Evolutionary conservation across 2,797 vertebrate species (phyloP).

Genomic region (Acanthurus leucopareius): DNA sequence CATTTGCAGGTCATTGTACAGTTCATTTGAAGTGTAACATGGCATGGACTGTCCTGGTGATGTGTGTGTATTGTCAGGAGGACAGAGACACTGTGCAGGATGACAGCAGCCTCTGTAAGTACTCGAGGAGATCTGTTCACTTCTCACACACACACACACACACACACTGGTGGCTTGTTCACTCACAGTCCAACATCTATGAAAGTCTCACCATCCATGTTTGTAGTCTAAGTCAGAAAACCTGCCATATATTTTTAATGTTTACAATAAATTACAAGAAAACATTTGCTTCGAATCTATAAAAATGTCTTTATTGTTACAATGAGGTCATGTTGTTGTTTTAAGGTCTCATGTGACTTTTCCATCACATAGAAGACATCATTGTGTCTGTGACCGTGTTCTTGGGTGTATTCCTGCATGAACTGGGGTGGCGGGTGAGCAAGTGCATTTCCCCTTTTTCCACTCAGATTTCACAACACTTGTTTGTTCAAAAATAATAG

Average conservation of each 20-base stretch:
- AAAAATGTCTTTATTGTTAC: no score
- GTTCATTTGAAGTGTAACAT: constrained; percentile 82
- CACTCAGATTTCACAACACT: not conserved
- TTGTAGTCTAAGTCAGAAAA: constrained; percentile 5
- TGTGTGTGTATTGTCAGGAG: constrained; percentile 75
- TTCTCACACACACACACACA: constrained; percentile 43
- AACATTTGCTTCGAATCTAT: no score
- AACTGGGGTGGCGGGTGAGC: not conserved
- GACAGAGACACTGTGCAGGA: constrained; percentile 45
- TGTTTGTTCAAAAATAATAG: not conserved
- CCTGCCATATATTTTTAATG: not conserved
- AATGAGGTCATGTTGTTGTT: no score
- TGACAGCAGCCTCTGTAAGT: constrained; percentile 56
- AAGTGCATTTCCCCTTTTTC: not conserved
- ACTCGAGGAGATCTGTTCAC: constrained; percentile 44
- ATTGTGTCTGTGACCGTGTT: not conserved
- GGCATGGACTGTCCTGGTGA: constrained; percentile 70
- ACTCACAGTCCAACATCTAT: constrained; percentile 27
- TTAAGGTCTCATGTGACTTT: no score
- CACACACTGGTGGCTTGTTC: constrained; percentile 37
- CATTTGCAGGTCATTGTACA: constrained; percentile 84
- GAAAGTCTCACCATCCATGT: constrained; percentile 6
- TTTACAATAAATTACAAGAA: no score
- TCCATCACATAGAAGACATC: no score
- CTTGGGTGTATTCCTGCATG: not conserved